Percentiles rank a stretch among this genome's conserved stretches.
phyloP scores from a whole-genome alignment of 2,888 invertebrate genomes.

The Eupithecia subfuscata region DNA sequence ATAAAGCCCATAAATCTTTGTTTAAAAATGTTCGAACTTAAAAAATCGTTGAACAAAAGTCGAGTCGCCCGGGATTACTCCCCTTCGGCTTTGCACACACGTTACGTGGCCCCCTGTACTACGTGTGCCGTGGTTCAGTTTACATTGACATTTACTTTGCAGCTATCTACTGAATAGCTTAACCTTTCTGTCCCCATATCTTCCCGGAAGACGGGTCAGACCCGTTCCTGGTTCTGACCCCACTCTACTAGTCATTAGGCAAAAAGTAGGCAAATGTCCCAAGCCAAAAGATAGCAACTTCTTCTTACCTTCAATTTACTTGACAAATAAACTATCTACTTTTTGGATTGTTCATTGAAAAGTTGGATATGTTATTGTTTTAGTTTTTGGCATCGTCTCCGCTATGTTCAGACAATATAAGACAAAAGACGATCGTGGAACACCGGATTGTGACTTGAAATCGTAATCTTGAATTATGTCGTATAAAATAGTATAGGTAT shows the following conservation, averaged over 20 bases:
- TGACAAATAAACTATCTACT: constrained; percentile 57
- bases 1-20: background rate
- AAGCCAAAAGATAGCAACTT: background rate
- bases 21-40: background rate
- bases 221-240: constrained; percentile 33
- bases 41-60: background rate
- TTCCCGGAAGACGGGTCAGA: constrained; percentile 53
- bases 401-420: constrained; percentile 36
- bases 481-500: no score
- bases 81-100: background rate
- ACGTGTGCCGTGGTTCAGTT: background rate
- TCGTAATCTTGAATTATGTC: background rate
- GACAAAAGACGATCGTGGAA: constrained; percentile 10
- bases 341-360: constrained; percentile 47
- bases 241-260: constrained; percentile 65
- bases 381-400: constrained; percentile 53
- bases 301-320: background rate
- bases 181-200: constrained; percentile 61
- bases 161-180: constrained; percentile 49
- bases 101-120: background rate
- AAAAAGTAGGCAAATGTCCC: constrained; percentile 17
- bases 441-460: constrained; percentile 2
- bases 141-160: constrained; percentile 10
- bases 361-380: constrained; percentile 51
- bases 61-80: background rate